Evolutionary conservation across 2,797 vertebrate species (phyloP).

Genomic region (Dendrocincla fuliginosa): DNA sequence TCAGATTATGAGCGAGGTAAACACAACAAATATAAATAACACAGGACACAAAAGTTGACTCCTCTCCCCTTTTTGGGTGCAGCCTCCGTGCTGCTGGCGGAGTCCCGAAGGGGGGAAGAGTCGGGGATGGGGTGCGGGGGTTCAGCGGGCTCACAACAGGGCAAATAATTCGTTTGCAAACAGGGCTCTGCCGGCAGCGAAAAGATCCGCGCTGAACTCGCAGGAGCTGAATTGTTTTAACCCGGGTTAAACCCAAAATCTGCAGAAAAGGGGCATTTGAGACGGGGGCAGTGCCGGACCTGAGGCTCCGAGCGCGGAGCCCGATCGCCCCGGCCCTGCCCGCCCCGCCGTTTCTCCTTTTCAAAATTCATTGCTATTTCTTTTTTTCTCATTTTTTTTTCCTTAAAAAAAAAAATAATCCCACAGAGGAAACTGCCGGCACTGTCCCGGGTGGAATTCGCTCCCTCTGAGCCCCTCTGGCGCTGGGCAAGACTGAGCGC

Average conservation of each 20-base stretch:
- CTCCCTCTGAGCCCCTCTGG: not conserved
- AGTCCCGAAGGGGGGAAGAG: not conserved
- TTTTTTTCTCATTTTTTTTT: not conserved
- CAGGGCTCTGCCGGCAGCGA: not conserved
- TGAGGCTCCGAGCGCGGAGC: not conserved
- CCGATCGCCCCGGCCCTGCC: not conserved
- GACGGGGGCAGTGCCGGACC: not conserved
- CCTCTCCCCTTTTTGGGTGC: not conserved
- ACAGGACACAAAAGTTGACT: not conserved
- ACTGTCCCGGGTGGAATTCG: not conserved
- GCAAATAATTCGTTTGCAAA: not conserved
- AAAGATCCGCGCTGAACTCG: not conserved
- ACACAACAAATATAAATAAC: not conserved
- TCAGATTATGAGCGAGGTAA: not conserved
- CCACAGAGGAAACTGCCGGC: not conserved
- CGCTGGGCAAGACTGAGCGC: fast-evolving
- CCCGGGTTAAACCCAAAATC: not conserved
- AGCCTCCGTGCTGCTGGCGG: not conserved
- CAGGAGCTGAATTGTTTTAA: not conserved
- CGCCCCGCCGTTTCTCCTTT: not conserved
- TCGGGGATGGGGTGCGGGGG: not conserved
- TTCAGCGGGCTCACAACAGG: not conserved
- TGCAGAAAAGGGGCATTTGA: not conserved
- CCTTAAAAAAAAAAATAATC: not conserved
- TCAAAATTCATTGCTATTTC: not conserved